Evolutionary conservation across 2,797 vertebrate species (phyloP).

Genomic region (Tiaroga cobitis): DNA sequence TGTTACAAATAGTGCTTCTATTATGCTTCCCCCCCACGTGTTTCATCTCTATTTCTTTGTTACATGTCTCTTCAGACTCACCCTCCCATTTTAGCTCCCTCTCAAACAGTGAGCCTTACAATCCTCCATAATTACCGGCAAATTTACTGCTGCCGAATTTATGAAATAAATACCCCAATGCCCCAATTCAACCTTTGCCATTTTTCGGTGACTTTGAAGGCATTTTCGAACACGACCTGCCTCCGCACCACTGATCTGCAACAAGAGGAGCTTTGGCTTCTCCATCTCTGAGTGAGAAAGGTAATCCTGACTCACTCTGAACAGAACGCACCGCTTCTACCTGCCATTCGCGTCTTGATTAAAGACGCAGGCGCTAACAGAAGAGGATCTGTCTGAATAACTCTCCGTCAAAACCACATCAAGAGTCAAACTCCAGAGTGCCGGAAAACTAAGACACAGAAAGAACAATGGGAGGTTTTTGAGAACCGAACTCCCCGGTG

Average conservation of each 20-base stretch:
- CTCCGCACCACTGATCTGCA: slow-evolving; percentile 45
- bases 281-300: slow-evolving; percentile 2
- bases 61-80: neutral
- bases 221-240: slow-evolving; percentile 29
- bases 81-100: neutral
- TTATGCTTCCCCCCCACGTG: neutral
- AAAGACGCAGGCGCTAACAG: slow-evolving; percentile 34
- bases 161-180: slow-evolving; percentile 43
- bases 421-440: slow-evolving; percentile 34
- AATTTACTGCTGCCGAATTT: slow-evolving; percentile 7
- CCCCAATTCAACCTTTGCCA: slow-evolving; percentile 35
- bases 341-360: slow-evolving; percentile 50
- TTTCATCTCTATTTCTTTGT: neutral
- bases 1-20: slow-evolving; percentile 11
- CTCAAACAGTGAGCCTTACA: slow-evolving; percentile 3
- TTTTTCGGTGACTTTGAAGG: slow-evolving; percentile 44
- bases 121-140: slow-evolving; percentile 32
- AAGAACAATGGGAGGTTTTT: slow-evolving; percentile 45
- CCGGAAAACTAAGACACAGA: neutral
- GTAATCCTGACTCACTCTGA: slow-evolving; percentile 50
- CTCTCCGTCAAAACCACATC: slow-evolving; percentile 39
- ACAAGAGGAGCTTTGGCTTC: slow-evolving; percentile 32
- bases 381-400: slow-evolving; percentile 42
- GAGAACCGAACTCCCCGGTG: slow-evolving; percentile 29
- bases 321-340: slow-evolving; percentile 36